Base-by-base conservation (phyloP, 1,140 invertebrate genomes). In the Drosophila pandora region DNA sequence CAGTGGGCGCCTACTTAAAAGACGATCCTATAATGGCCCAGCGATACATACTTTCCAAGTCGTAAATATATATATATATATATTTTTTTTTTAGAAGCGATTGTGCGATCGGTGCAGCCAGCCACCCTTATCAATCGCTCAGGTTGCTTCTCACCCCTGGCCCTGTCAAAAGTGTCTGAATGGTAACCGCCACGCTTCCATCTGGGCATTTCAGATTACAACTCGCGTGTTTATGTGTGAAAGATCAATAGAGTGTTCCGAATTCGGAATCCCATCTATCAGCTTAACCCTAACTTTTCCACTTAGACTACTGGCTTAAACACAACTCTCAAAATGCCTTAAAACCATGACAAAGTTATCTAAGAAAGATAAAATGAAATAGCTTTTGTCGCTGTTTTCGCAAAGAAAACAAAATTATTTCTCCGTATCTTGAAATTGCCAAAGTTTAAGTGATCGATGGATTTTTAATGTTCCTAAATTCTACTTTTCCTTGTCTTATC, bases 181-280 rank as follows among this genome's bases (percentile, higher is more conserved):
- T 43, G 58, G 37, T 49, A 22, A 32, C 21, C n/a, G 63, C 49
- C 65, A 70, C 64, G 58, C 74, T 67, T 48, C 54, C 70, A 67
- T 64, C 63, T 64, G 60, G 60, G 17, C 47, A 45, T 30, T 45
- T 28, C 9, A 57, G 77, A 87, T 78, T 85, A 68, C 47, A 61
- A 75, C 58, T 85, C 82, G 78, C 74, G 78, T 82, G 78, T 68
- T 81, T 61, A 48, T 62, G 54, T 70, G 55, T 52, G 76, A 43
- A 21, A 64, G 76, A 75, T 87, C 79, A 78, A 82, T 87, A 61
- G 78, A 67, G 57, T 45, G 63, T 78, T 55, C 17, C 30, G 39
- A 52, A 43, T 34, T 22, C 34, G 12, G 37, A 17, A 39, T 37
- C 21, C 52, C 12, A 48, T 74, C 59, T 13, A 41, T 65, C 39